Conservation (phyloP, 2,888 invertebrate genomes). For the Dinocampus coccinellae region DNA sequence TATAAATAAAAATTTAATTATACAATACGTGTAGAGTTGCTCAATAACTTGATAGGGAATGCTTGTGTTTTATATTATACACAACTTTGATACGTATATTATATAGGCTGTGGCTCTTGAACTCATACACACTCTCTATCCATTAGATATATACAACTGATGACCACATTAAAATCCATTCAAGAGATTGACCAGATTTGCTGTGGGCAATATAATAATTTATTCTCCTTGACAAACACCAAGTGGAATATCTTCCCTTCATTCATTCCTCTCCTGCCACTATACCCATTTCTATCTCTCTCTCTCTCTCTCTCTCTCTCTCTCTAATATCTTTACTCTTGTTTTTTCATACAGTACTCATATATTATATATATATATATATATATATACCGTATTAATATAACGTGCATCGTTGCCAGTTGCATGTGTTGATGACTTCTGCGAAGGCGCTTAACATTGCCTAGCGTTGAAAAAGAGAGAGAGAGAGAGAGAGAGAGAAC, state of each 20-base stretch:
- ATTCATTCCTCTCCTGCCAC: no score
- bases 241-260: constrained; percentile 27
- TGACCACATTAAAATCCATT: constrained; percentile 49
- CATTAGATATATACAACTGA: background rate
- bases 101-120: background rate
- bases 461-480: constrained; percentile 36
- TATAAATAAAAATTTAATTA: background rate
- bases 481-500: constrained; percentile 24
- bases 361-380: background rate
- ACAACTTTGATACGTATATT: background rate
- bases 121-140: background rate
- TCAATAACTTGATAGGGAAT: no score
- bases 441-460: constrained; percentile 59
- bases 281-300: constrained; percentile 11
- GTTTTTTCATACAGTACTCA: no score
- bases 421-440: constrained; percentile 57
- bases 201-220: constrained; percentile 57
- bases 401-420: background rate
- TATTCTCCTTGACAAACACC: constrained; percentile 49
- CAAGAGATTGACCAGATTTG: constrained; percentile 59
- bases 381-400: background rate
- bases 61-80: background rate
- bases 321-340: background rate
- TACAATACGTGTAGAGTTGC: background rate
- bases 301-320: background rate